A percentile compares a stretch with the other conserved stretches of the same genome.
These are phyloP conservation scores for Willisornis vidua DNA, from an alignment of 2,113 vertebrate species.

Conservation along the genomic window DNA sequence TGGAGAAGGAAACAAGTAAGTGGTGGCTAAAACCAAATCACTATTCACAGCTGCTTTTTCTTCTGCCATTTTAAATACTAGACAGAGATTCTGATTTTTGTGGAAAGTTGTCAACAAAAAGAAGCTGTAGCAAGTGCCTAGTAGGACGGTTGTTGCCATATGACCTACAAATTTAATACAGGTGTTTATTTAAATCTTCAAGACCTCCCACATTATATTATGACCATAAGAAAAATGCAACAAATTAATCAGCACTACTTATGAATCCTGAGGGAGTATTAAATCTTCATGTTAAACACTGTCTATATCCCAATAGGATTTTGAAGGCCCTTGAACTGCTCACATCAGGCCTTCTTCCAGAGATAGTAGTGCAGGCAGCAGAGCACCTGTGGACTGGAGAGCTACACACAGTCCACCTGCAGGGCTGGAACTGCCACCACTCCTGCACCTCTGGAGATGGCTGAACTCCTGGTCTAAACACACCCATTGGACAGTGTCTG, in stretches of 20 bases:
- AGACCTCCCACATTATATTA: neutral
- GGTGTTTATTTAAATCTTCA: conserved; percentile 52
- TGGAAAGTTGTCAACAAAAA: conserved; percentile 44
- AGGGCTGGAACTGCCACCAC: neutral
- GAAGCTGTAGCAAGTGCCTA: neutral
- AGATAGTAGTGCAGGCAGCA: fast-evolving
- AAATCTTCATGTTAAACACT: neutral
- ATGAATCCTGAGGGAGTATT: conserved; percentile 22
- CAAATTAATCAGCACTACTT: conserved; percentile 37
- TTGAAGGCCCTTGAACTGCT: neutral
- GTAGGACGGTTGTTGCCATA: neutral
- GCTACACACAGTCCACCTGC: fast-evolving
- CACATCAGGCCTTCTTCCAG: fast-evolving
- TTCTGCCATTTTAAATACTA: neutral
- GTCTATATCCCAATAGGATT: neutral
- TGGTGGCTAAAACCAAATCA: neutral
- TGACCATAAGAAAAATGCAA: conserved; percentile 9
- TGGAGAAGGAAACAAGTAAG: neutral
- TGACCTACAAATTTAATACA: conserved; percentile 11
- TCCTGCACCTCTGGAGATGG: fast-evolving
- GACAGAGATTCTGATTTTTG: neutral
- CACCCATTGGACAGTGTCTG: fast-evolving
- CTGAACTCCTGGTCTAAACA: neutral
- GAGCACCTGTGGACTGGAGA: neutral
- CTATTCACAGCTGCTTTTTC: neutral